Evolutionary conservation across 2,113 vertebrate genomes (phyloP).

Genomic region (Urocitellus parryii): DNA sequence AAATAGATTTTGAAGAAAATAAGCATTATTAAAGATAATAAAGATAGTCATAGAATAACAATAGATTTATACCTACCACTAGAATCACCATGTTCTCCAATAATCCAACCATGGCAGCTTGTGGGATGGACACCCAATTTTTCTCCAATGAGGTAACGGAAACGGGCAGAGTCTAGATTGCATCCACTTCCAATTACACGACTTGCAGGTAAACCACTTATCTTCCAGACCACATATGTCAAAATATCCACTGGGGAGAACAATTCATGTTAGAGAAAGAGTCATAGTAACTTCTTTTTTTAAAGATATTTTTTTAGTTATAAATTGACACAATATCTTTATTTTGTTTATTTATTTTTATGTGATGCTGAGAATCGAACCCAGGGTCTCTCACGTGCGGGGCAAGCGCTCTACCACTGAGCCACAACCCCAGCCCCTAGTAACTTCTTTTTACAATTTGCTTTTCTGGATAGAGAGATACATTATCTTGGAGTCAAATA

Average conservation of each 20-base stretch:
- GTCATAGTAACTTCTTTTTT: neutral
- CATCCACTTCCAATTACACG: constrained; percentile 97
- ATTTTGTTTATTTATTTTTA: no score
- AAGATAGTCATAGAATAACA: neutral
- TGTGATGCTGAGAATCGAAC: no score
- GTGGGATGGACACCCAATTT: constrained; percentile 93
- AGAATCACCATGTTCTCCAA: constrained; percentile 98
- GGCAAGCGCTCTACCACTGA: no score
- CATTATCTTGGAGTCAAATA: constrained; percentile 25
- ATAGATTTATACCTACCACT: constrained; percentile 90
- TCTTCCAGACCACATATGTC: constrained; percentile 98
- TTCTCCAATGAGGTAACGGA: constrained; percentile 97
- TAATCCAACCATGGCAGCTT: constrained; percentile 97
- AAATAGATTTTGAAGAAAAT: neutral
- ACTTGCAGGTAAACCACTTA: constrained; percentile 96
- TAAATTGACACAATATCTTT: no score
- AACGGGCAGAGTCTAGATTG: constrained; percentile 97
- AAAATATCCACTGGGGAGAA: constrained; percentile 94
- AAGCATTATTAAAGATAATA: neutral
- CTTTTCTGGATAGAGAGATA: constrained; percentile 40
- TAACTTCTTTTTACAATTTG: constrained; percentile 2
- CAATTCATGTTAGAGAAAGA: constrained; percentile 65
- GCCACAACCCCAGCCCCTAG: neutral
- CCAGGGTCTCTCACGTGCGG: no score
- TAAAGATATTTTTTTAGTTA: no score